phyloP scores from a whole-genome alignment of 2,888 invertebrate genomes.

The Cinara cedri region DNA sequence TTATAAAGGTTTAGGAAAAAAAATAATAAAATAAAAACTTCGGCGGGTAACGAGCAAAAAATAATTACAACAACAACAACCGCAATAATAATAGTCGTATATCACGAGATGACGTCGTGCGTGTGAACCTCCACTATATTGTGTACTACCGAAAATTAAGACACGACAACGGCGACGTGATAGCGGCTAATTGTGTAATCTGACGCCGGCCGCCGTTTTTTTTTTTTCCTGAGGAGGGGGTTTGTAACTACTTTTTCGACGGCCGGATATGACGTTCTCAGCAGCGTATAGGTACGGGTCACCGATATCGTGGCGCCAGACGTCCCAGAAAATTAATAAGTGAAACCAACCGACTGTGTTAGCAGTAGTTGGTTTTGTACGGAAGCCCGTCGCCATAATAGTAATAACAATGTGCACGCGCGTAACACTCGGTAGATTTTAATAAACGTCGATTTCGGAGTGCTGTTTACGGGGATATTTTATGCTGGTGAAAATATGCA shows the following conservation, averaged over 20 bases:
- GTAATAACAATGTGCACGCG: neutral
- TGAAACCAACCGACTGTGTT: slow-evolving; percentile 44
- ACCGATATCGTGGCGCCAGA: slow-evolving; percentile 51
- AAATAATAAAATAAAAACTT: too few relatives aligned
- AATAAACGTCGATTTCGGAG: neutral
- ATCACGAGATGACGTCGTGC: neutral
- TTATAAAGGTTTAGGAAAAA: too few relatives aligned
- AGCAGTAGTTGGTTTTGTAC: slow-evolving; percentile 36
- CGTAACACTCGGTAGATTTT: too few relatives aligned
- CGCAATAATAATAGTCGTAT: neutral
- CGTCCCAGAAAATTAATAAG: slow-evolving; percentile 54
- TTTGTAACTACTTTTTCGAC: neutral
- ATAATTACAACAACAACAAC: neutral
- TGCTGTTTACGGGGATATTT: too few relatives aligned
- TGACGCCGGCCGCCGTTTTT: slow-evolving; percentile 25
- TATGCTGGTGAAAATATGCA: too few relatives aligned
- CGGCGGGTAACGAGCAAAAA: too few relatives aligned
- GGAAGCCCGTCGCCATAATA: slow-evolving; percentile 9
- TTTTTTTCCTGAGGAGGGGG: too few relatives aligned
- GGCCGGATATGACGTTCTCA: slow-evolving; percentile 50
- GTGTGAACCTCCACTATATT: slow-evolving; percentile 21
- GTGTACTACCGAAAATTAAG: too few relatives aligned
- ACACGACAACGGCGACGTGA: slow-evolving; percentile 16
- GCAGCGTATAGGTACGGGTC: slow-evolving; percentile 48
- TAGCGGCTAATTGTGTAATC: slow-evolving; percentile 56